phyloP scores from a whole-genome alignment of 2,113 vertebrate species.

The Pelecanoides urinatrix region DNA sequence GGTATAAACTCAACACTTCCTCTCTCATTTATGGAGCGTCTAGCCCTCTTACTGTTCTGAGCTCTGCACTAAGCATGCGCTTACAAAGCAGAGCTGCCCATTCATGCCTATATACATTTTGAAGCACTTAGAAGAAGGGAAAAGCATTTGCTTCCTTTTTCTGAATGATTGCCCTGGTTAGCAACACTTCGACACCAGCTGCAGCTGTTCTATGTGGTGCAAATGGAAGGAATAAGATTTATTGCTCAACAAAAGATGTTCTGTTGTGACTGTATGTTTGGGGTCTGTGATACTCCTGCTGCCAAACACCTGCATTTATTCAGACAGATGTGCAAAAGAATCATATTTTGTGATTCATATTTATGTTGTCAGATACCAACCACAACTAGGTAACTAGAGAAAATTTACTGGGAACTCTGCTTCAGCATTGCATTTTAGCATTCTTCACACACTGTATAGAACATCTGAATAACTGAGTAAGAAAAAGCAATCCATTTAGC shows the following conservation, averaged over 20 bases:
- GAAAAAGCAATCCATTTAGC: neutral
- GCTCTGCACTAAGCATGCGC: fast-evolving
- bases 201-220: conserved; percentile 21
- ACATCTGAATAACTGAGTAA: neutral
- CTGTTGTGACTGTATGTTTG: conserved; percentile 6
- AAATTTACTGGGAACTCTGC: neutral
- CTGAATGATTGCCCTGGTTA: fast-evolving
- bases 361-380: neutral
- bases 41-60: fast-evolving
- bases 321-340: conserved; percentile 14
- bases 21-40: fast-evolving
- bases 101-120: fast-evolving
- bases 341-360: neutral
- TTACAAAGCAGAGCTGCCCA: neutral
- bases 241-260: conserved; percentile 45
- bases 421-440: fast-evolving
- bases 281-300: neutral
- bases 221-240: neutral
- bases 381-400: neutral
- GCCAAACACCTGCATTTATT: conserved; percentile 70
- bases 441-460: neutral
- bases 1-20: neutral
- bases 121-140: neutral
- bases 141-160: neutral
- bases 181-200: neutral